Evolutionary conservation across 2,888 invertebrate genomes (phyloP).

Genomic region (Cryptocephalus moraei): DNA sequence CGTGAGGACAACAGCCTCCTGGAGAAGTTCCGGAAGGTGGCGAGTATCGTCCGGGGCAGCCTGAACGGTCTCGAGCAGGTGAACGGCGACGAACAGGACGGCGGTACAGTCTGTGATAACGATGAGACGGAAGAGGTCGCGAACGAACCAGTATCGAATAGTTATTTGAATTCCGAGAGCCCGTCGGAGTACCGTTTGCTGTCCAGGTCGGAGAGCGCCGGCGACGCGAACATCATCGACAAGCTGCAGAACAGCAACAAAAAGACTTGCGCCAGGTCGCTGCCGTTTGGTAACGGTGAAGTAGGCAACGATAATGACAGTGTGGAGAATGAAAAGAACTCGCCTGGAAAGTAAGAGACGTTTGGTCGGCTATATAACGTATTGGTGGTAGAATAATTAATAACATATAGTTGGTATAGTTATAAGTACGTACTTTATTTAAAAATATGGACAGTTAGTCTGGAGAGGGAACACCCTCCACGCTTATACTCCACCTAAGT

Average conservation of each 20-base stretch:
- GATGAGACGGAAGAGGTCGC: constrained; percentile 5
- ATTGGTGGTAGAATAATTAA: too few species aligned
- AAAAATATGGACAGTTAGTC: too few species aligned
- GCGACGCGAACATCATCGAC: constrained; percentile 67
- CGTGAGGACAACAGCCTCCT: constrained; percentile 37
- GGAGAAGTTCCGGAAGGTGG: constrained; percentile 45
- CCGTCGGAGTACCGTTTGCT: constrained; percentile 49
- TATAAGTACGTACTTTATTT: too few species aligned
- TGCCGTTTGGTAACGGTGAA: constrained; percentile 46
- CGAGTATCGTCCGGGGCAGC: constrained; percentile 49
- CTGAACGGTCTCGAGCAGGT: constrained; percentile 25
- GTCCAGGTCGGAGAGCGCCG: constrained; percentile 62
- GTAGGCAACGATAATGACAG: constrained; percentile 29
- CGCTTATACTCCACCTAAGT: too few species aligned
- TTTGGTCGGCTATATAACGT: too few species aligned
- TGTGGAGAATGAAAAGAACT: constrained; percentile 35
- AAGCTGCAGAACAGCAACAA: constrained; percentile 48
- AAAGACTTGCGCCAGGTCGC: constrained; percentile 45
- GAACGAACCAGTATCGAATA: constrained; percentile 14
- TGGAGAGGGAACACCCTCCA: too few species aligned
- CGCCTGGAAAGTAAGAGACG: constrained; percentile 43
- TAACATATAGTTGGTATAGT: too few species aligned
- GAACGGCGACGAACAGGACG: constrained; percentile 9
- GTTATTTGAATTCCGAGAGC: constrained; percentile 42
- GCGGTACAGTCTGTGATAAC: neutral